Conservation (phyloP, 2,113 vertebrate species). For the Heteronetta atricapilla region DNA sequence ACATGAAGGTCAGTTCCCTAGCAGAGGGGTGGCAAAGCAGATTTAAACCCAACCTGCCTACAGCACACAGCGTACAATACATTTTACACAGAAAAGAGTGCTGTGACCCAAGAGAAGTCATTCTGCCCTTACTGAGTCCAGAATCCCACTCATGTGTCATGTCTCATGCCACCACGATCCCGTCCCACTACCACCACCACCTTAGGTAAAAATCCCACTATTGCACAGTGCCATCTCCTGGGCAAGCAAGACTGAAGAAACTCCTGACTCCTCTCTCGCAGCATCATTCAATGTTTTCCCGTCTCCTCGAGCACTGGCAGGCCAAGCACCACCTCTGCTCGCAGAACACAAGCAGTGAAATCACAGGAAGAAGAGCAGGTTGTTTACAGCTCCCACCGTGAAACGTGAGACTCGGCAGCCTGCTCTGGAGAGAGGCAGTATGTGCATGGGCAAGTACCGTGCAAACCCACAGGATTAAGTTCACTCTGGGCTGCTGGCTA, state of each 20-base stretch:
- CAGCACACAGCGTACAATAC: background rate
- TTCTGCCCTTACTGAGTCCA: background rate
- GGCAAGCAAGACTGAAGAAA: background rate
- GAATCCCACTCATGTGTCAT: background rate
- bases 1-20: rapidly evolving
- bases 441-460: background rate
- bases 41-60: background rate
- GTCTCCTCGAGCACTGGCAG: rapidly evolving
- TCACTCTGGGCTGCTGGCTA: slow-evolving; percentile 36
- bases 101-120: background rate
- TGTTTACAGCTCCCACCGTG: background rate
- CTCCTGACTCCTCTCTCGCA: background rate
- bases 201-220: slow-evolving; percentile 32
- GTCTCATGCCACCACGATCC: rapidly evolving
- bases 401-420: background rate
- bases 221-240: slow-evolving; percentile 75
- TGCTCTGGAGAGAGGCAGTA: background rate
- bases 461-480: background rate
- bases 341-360: background rate
- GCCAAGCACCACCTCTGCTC: background rate
- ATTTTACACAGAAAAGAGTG: background rate
- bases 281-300: rapidly evolving
- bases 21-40: background rate
- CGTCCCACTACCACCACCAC: rapidly evolving
- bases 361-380: background rate